A percentile compares a stretch with the other conserved stretches of the same genome.
phyloP scores from a whole-genome alignment of 2,888 invertebrate species.

The Campaea margaritaria region DNA sequence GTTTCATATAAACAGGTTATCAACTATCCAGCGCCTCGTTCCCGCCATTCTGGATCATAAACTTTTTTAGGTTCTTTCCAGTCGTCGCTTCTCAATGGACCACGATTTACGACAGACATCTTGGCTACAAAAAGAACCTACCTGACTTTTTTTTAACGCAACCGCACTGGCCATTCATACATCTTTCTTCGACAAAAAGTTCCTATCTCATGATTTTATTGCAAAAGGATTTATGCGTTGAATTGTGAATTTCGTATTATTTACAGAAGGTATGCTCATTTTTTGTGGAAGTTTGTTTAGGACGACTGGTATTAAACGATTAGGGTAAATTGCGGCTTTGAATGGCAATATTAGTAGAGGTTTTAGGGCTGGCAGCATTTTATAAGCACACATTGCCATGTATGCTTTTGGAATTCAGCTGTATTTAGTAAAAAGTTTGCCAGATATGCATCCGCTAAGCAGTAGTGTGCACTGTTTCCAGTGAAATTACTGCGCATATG shows the following conservation, averaged over 20 bases:
- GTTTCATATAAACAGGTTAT: background rate
- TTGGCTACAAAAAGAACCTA: slow-evolving; percentile 74
- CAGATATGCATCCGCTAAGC: no score
- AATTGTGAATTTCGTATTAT: slow-evolving; percentile 23
- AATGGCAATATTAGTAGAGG: slow-evolving; percentile 16
- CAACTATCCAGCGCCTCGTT: slow-evolving; percentile 3
- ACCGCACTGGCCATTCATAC: slow-evolving; percentile 35
- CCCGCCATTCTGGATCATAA: slow-evolving; percentile 19
- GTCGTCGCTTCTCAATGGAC: slow-evolving; percentile 68
- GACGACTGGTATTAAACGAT: slow-evolving; percentile 24
- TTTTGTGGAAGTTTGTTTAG: slow-evolving; percentile 33
- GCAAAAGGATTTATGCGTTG: slow-evolving; percentile 29
- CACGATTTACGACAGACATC: slow-evolving; percentile 78
- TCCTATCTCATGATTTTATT: slow-evolving; percentile 36
- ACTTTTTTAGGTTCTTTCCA: slow-evolving; percentile 61
- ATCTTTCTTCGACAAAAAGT: slow-evolving; percentile 41
- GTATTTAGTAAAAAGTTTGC: no score
- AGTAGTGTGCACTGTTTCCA: no score
- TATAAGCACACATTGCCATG: background rate
- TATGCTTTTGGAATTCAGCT: no score
- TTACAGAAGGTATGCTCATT: slow-evolving; percentile 23
- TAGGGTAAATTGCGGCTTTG: slow-evolving; percentile 17
- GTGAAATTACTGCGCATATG: no score
- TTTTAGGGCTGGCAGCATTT: slow-evolving; percentile 1
- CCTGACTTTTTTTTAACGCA: slow-evolving; percentile 50